Evolutionary conservation across 2,888 invertebrate genomes (phyloP).

Genomic region (Nemotelus nigrinus): DNA sequence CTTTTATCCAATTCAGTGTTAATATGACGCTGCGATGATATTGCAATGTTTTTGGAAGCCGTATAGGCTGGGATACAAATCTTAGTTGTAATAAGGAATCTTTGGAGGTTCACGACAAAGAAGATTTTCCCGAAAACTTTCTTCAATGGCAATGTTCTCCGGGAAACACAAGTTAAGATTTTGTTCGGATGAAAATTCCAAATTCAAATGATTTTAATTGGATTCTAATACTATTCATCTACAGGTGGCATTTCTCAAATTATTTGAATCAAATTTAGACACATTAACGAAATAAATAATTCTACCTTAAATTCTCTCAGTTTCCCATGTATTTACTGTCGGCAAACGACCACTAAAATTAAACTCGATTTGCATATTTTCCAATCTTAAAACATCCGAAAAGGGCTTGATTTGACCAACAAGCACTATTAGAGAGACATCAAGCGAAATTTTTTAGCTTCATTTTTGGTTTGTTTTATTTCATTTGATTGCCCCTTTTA

Average conservation of each 20-base stretch:
- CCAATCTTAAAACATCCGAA: neutral
- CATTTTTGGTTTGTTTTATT: conserved; percentile 20
- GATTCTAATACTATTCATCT: too few species aligned
- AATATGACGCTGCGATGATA: too few species aligned
- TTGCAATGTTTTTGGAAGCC: too few species aligned
- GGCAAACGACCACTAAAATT: conserved; percentile 20
- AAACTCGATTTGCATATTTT: conserved; percentile 35
- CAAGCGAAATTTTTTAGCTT: conserved; percentile 24
- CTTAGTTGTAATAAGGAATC: too few species aligned
- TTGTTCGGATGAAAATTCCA: too few species aligned
- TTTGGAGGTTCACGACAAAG: too few species aligned
- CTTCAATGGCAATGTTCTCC: too few species aligned
- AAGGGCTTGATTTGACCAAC: neutral
- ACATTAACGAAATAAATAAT: conserved; percentile 18
- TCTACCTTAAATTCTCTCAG: conserved; percentile 18
- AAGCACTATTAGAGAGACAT: conserved; percentile 43
- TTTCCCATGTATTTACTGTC: neutral
- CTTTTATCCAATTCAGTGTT: too few species aligned
- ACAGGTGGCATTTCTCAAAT: neutral
- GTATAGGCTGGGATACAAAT: too few species aligned
- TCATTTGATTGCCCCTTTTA: conserved; percentile 31
- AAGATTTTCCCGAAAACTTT: too few species aligned
- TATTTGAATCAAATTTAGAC: neutral
- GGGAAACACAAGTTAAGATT: too few species aligned
- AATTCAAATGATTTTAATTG: too few species aligned